Evolutionary conservation across 1,140 invertebrate species (phyloP), one percentile per base, ranked within the genome.

Genomic region (Macrosteles quadrilineatus): DNA sequence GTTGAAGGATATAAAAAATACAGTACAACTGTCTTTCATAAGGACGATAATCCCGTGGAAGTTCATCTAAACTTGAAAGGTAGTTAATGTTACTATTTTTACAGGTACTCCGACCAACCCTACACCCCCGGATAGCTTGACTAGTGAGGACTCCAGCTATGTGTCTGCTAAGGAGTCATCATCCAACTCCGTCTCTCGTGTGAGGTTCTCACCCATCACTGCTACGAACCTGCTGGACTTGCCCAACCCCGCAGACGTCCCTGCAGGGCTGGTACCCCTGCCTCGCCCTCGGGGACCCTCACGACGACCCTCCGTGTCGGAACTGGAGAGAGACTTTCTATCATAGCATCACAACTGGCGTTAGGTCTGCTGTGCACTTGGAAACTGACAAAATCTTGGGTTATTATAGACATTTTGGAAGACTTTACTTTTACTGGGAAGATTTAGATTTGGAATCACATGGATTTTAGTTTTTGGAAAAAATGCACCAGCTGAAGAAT

Each of bases 131-230:
- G 93, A 94, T 73, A 92, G 90, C 73, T 76, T 92, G 17, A 91
- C 91, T 0, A 93, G 91, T 73, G 92, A 94, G 64, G 92, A 94
- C 73, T 91, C 89, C 73, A 92, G 90, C 32, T 94, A 94, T 77
- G 86, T 92, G 40, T 94, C 92, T 0, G 91, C 92, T 1, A 88
- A 91, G 73, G 91, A 93, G 73, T 87, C 86, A 59, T 87, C 86
- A 3, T 85, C 85, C 71, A 85, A 87, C 1, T 84, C 82, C 6
- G 80, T 82, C 3, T 87, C 87, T 40, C 82, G 91, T 4, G 91
- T 94, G 1, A 83, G 92, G 0, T 95, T 95, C 80, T 94, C 91
- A 43, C 92, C 92, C 0, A 86, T 91, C 11, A 88, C 71, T 14
- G 65, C 47, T 80, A 74, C 72, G 3, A 76, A 77, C 2, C 77